phyloP scores from a whole-genome alignment of 2,888 invertebrate genomes.

The Molanna angustata region DNA sequence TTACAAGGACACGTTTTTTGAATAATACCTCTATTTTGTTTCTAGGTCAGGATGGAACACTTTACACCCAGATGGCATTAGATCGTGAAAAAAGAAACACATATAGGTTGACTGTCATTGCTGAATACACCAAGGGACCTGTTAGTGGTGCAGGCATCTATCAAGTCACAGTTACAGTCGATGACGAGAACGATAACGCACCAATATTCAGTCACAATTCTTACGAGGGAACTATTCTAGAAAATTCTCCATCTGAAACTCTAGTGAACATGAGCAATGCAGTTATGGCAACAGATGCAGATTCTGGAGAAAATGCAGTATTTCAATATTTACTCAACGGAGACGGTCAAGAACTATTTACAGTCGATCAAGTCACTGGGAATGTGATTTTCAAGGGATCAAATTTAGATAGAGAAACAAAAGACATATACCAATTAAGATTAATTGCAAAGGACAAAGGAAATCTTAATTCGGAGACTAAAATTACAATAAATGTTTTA shows the following conservation, averaged over 20 bases:
- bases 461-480: slow-evolving; percentile 70
- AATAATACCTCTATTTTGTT: too few relatives aligned
- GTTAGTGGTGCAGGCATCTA: slow-evolving; percentile 72
- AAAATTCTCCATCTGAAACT: slow-evolving; percentile 70
- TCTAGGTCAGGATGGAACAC: slow-evolving; percentile 66
- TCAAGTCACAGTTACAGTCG: slow-evolving; percentile 75
- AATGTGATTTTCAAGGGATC: slow-evolving; percentile 57
- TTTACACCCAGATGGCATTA: slow-evolving; percentile 72
- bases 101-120: slow-evolving; percentile 76
- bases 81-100: slow-evolving; percentile 72
- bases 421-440: slow-evolving; percentile 63
- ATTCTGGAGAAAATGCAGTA: slow-evolving; percentile 64
- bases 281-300: slow-evolving; percentile 70
- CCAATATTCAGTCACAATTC: slow-evolving; percentile 69
- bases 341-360: slow-evolving; percentile 71
- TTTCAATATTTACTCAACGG: slow-evolving; percentile 70
- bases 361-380: slow-evolving; percentile 64
- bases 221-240: slow-evolving; percentile 75
- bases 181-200: slow-evolving; percentile 85
- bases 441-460: slow-evolving; percentile 76
- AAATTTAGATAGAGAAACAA: slow-evolving; percentile 72
- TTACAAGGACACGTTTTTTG: too few relatives aligned
- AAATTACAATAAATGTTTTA: slow-evolving; percentile 65
- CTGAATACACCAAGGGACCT: slow-evolving; percentile 69
- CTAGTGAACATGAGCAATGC: slow-evolving; percentile 67